These are phyloP conservation scores for Melospiza georgiana DNA, from an alignment of 2,113 vertebrate genomes.

Conservation along the genomic window DNA sequence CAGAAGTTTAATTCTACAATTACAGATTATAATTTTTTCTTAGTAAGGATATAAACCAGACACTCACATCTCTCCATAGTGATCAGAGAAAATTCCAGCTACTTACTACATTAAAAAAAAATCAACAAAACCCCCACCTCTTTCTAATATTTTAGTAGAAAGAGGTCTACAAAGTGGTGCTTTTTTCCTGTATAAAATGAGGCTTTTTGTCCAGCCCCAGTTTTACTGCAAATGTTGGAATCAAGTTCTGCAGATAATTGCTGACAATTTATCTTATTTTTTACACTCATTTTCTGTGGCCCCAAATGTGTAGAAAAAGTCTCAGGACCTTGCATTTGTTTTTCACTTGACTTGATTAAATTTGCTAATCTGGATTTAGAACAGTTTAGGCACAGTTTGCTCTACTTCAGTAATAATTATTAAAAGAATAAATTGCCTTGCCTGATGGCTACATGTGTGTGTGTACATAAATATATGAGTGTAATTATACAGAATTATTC, in stretches of 20 bases:
- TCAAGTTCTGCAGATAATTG: background rate
- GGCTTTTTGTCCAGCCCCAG: background rate
- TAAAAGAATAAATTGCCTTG: background rate
- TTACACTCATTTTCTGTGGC: background rate
- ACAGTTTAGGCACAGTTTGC: background rate
- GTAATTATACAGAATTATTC: conserved; percentile 51
- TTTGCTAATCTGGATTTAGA: background rate
- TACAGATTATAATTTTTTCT: background rate
- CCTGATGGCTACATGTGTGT: conserved; percentile 38
- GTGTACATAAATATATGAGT: background rate
- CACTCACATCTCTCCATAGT: background rate
- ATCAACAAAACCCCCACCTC: fast-evolving
- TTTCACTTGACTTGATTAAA: background rate
- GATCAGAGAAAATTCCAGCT: background rate
- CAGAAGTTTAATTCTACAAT: background rate
- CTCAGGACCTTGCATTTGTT: background rate
- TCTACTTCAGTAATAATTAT: conserved; percentile 11
- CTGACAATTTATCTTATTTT: background rate
- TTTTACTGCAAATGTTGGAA: background rate
- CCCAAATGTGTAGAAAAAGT: background rate
- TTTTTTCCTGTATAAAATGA: background rate
- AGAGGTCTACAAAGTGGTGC: background rate
- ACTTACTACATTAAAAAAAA: background rate
- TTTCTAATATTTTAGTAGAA: background rate
- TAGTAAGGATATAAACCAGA: background rate